phyloP scores from a whole-genome alignment of 1,140 invertebrate genomes.

The Drosophila bipectinata region DNA sequence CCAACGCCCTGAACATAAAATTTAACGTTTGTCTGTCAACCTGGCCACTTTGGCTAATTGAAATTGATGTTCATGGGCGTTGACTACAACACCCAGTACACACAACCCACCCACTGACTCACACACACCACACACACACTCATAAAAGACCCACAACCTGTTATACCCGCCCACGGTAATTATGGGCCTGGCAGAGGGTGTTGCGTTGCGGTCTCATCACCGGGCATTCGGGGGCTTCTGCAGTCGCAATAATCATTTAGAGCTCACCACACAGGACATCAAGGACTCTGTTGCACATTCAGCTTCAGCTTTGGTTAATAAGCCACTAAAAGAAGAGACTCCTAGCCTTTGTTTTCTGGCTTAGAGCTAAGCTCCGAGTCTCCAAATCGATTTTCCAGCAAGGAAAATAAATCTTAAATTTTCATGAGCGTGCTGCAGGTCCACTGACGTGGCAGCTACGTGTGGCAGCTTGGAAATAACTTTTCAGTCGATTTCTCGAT shows the following conservation, averaged over 20 bases:
- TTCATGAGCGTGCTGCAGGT: constrained; percentile 14
- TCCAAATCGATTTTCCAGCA: constrained; percentile 52
- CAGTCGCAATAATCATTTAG: constrained; percentile 46
- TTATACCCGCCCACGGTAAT: constrained; percentile 40
- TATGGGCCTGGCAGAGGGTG: constrained; percentile 26
- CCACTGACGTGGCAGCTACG: constrained; percentile 13
- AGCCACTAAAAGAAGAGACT: not conserved
- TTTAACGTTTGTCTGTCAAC: constrained; percentile 80
- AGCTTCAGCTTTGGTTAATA: not conserved
- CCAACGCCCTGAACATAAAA: constrained; percentile 76
- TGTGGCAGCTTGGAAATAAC: constrained; percentile 52
- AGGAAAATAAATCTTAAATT: constrained; percentile 42
- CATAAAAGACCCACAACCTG: constrained; percentile 3
- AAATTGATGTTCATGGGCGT: constrained; percentile 79
- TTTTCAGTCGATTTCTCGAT: constrained; percentile 67
- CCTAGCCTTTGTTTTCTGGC: not conserved
- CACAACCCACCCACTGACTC: constrained; percentile 10
- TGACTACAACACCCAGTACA: constrained; percentile 23
- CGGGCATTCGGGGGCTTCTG: constrained; percentile 19
- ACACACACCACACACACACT: constrained; percentile 3
- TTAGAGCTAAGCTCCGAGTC: constrained; percentile 3
- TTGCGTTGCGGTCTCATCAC: constrained; percentile 7
- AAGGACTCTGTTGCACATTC: constrained; percentile 18
- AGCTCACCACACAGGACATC: constrained; percentile 18
- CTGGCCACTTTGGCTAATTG: constrained; percentile 81